Conservation (phyloP, 2,888 invertebrate species). For the Ethmia dodecea region DNA sequence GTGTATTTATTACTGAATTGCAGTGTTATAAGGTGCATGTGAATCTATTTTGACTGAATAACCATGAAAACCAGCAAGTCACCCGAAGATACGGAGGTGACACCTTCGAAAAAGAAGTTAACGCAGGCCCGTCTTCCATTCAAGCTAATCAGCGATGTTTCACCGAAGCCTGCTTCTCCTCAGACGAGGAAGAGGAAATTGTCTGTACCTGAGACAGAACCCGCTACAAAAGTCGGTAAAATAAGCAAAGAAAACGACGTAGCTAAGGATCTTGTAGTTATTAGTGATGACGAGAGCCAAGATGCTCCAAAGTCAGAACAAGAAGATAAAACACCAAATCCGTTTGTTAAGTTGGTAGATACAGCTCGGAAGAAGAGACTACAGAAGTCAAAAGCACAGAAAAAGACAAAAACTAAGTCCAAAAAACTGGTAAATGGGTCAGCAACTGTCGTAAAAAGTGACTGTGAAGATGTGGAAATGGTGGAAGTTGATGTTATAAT, state of each 20-base stretch:
- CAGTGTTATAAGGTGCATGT: constrained; percentile 17
- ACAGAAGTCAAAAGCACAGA: constrained; percentile 40
- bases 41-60: constrained; percentile 15
- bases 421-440: constrained; percentile 18
- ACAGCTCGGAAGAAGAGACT: constrained; percentile 59
- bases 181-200: constrained; percentile 64
- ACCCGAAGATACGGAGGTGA: constrained; percentile 49
- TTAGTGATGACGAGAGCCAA: constrained; percentile 62
- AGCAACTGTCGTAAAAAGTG: constrained; percentile 3
- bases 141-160: constrained; percentile 67
- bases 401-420: constrained; percentile 37
- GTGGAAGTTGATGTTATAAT: constrained; percentile 41
- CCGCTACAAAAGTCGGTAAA: constrained; percentile 56
- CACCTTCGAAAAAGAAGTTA: constrained; percentile 75
- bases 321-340: constrained; percentile 43
- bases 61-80: constrained; percentile 62
- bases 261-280: constrained; percentile 41
- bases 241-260: constrained; percentile 54
- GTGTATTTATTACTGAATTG: constrained; percentile 12
- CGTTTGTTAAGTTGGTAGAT: constrained; percentile 62
- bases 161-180: constrained; percentile 43
- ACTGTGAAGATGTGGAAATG: constrained; percentile 26
- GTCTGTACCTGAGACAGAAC: constrained; percentile 48
- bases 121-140: constrained; percentile 80
- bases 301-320: constrained; percentile 27